Base-by-base conservation (phyloP, 1,140 invertebrate species). In the Zaprionus vittiger region DNA sequence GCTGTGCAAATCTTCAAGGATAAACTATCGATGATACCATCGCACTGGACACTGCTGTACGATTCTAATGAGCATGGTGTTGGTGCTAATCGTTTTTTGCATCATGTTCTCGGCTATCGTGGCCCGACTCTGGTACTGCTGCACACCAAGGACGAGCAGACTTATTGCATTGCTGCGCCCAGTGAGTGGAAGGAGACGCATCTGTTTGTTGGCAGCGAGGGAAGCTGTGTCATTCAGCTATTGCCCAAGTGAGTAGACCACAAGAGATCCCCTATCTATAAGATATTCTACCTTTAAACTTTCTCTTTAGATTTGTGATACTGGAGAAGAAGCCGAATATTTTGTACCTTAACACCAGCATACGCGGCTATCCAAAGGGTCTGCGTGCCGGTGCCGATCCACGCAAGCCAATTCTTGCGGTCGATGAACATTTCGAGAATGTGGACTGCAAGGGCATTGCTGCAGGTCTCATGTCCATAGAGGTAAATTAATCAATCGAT, bases 41-140 rank as follows among this genome's bases (percentile, higher is more conserved):
- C 96, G 38, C 97, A 97, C 93, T 99, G 97, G 97, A 95, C 95
- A 6, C 93, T 96, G 38, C 93, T 98, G 15, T 99, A 98, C 93
- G 95, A 96, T 79, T 97, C 97, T 59, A 94, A 96, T 79, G 95
- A 97, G 64, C 96, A 98, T 91, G 98, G 97, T 4, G 93, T 97
- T 7, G 97, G 97, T 24, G 95, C 96, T 37, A 99, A 98, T 94
- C 95, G 97, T 15, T 97, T 99, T 93, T 93, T 96, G 83, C 96
- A 98, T 89, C 97, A 98, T 93, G 96, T 98, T 2, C 94, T 97
- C 20, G 95, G 96, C 7, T 99, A 98, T 93, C 93, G 96, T 57
- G 97, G 97, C 4, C 96, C 97, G 0, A 97, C 97, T 1, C 92
- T 98, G 20, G 94, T 96, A n/a, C 94, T 98, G 66, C 85, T 98